phyloP scores from a whole-genome alignment of 2,113 vertebrate genomes.

The Tachysurus vachellii region DNA sequence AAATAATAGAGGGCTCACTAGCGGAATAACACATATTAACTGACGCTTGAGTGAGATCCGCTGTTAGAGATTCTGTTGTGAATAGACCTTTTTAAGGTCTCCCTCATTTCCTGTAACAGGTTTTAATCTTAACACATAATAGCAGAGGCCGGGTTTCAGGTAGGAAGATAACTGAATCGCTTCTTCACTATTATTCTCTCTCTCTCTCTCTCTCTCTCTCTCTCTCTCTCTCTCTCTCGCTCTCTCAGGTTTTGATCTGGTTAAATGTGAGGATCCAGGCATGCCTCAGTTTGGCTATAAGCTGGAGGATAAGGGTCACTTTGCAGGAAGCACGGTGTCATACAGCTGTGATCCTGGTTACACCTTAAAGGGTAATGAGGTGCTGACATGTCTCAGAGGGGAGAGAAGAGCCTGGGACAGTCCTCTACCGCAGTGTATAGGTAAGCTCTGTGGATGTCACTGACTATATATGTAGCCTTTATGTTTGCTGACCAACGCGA shows the following conservation, averaged over 20 bases:
- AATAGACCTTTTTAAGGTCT: background rate
- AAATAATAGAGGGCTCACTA: slow-evolving; percentile 9
- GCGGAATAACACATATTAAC: slow-evolving; percentile 5
- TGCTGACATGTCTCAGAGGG: slow-evolving; percentile 86
- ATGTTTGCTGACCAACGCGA: background rate
- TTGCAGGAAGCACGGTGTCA: slow-evolving; percentile 89
- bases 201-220: background rate
- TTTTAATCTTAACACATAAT: slow-evolving; percentile 31
- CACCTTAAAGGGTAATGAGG: slow-evolving; percentile 80
- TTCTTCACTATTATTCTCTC: background rate
- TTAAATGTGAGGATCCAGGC: slow-evolving; percentile 95
- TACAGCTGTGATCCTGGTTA: slow-evolving; percentile 95
- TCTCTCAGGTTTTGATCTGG: slow-evolving; percentile 87
- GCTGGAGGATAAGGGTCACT: slow-evolving; percentile 92
- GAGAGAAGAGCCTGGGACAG: slow-evolving; percentile 93
- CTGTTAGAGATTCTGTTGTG: background rate
- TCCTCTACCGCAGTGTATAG: slow-evolving; percentile 87
- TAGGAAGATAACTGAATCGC: background rate
- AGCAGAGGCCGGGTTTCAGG: background rate
- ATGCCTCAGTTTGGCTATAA: slow-evolving; percentile 92
- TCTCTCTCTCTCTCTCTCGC: background rate
- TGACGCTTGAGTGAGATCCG: background rate
- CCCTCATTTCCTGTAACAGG: slow-evolving; percentile 2
- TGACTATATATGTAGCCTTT: background rate
- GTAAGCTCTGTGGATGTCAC: slow-evolving; percentile 70